Evolutionary conservation across 2,797 vertebrate species (phyloP), one percentile per base, ranked within the genome.

Genomic region (Sebastolobus alascanus): DNA sequence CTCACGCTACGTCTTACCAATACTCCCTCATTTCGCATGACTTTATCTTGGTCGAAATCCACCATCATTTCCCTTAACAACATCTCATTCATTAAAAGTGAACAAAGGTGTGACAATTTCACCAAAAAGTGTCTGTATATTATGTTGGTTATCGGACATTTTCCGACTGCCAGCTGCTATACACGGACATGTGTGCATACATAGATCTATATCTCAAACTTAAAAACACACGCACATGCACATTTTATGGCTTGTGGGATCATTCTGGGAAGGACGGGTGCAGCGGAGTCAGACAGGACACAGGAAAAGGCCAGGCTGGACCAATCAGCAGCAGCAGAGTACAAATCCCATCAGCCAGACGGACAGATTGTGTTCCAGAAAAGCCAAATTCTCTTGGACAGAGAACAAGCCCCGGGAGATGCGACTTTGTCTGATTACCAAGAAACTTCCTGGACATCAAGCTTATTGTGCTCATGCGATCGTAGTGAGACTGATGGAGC

Each of bases 341-440:
- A 84, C 35, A 90, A 91, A 87, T 88, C 87, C 90, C 84, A 87
- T 77, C 73, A 88, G 84, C 37, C 73, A 73, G 79, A 2, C 72
- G 73, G 85, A 66, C 82, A 79, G 80, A 83, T 59, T 89, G 73
- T 76, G 75, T 83, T 90, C 29, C 83, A 87, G 72, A 87, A 84
- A 90, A 86, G 75, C 77, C 81, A 84, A 89, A 92, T 65, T 86
- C 73, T 87, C 82, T 82, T 87, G 88, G 79, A 88, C 43, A 71
- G 84, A 83, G 69, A 87, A 87, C 61, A 86, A 87, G 70, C 75
- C 87, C 73, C 74, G 14, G 52, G 91, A 90, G 89, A 87, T 61
- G 64, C 13, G 38, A 80, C 61, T 90, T 77, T 89, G 87, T 90
- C 87, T 90, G 78, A 90, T 90, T 89, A 90, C 80, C 73, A 68